Conservation (phyloP, 2,113 vertebrate species). For the Heloderma charlesbogerti region DNA sequence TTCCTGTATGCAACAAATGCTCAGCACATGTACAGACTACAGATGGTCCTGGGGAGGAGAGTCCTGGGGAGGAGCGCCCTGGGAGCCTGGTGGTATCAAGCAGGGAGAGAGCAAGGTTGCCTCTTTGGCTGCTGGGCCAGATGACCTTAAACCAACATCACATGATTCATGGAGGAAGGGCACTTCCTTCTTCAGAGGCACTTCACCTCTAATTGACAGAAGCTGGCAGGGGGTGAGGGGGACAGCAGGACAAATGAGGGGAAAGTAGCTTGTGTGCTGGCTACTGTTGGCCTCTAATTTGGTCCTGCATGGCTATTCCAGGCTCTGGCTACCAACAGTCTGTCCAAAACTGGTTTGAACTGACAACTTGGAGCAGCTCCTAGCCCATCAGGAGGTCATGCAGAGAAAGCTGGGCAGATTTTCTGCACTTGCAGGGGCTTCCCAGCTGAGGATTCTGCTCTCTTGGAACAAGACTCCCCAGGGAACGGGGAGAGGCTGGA, state of each 20-base stretch:
- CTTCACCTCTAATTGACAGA: neutral
- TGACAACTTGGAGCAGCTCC: neutral
- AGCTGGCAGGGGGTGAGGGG: rapidly evolving
- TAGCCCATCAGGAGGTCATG: neutral
- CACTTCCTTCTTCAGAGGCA: neutral
- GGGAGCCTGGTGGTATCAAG: neutral
- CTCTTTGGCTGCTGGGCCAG: neutral
- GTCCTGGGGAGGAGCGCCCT: too few species aligned
- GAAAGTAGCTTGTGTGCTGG: too few species aligned
- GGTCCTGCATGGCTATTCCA: neutral
- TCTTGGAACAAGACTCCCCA: neutral
- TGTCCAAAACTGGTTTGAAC: neutral
- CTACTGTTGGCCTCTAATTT: neutral
- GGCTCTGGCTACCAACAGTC: neutral
- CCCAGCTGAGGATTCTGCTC: too few species aligned
- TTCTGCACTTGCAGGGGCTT: too few species aligned
- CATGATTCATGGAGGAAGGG: neutral
- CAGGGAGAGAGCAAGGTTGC: rapidly evolving
- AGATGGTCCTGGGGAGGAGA: neutral
- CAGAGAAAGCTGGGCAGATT: neutral
- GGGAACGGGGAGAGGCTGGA: neutral
- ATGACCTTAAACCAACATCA: neutral
- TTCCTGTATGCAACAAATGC: too few species aligned
- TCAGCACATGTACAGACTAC: neutral
- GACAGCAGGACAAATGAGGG: too few species aligned